Evolutionary conservation across 2,888 invertebrate genomes (phyloP).

Genomic region (Cenopis cana): DNA sequence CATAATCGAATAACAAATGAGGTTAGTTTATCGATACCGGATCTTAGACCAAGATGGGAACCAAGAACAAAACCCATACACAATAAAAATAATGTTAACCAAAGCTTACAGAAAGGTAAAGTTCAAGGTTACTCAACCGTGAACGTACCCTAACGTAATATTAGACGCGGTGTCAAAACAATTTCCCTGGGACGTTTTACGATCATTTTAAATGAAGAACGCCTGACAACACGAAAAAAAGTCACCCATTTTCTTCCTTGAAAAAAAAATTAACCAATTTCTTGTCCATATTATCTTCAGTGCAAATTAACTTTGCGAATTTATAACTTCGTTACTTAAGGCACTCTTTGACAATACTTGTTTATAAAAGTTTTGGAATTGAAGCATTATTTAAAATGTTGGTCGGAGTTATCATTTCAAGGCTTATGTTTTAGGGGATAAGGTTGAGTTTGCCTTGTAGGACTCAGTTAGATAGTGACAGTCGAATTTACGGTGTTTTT

Average conservation of each 20-base stretch:
- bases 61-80: no score
- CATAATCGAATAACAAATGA: no score
- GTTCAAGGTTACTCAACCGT: conserved; percentile 25
- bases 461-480: conserved; percentile 13
- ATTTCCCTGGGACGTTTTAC: conserved; percentile 66
- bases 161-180: conserved; percentile 69
- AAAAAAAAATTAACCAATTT: conserved; percentile 47
- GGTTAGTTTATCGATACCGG: no score
- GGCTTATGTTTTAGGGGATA: neutral
- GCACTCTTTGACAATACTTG: conserved; percentile 32
- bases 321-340: conserved; percentile 37
- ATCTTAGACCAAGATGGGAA: no score
- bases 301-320: conserved; percentile 38
- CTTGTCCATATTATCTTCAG: conserved; percentile 33
- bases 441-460: conserved; percentile 2
- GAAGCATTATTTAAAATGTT: conserved; percentile 16
- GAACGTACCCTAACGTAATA: conserved; percentile 56
- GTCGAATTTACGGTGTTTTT: conserved; percentile 4
- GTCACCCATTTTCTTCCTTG: conserved; percentile 50
- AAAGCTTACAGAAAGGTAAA: no score
- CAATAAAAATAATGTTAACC: no score
- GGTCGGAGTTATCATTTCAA: neutral
- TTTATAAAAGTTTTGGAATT: conserved; percentile 36
- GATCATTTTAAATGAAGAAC: conserved; percentile 68
- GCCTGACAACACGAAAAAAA: conserved; percentile 51